Evolutionary conservation across 2,797 vertebrate genomes (phyloP).

Genomic region (Gobio occitaniae): DNA sequence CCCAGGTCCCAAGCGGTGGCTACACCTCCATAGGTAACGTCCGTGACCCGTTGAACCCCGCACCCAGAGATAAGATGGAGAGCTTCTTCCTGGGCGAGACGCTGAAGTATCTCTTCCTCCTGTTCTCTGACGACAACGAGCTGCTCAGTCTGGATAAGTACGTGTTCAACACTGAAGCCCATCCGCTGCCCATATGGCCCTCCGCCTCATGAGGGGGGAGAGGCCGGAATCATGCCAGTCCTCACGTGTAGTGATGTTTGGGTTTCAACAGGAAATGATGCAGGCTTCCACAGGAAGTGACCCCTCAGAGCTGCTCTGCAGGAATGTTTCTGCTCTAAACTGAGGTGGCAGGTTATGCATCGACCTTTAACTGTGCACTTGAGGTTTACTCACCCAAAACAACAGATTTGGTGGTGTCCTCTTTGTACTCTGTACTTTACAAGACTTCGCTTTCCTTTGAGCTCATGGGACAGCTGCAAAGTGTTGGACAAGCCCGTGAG

Average conservation of each 20-base stretch:
- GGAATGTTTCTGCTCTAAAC: slow-evolving; percentile 15
- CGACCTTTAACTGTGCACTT: slow-evolving; percentile 9
- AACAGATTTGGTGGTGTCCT: not conserved
- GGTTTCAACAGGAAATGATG: slow-evolving; percentile 8
- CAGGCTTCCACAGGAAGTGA: not conserved
- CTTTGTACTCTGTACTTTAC: not conserved
- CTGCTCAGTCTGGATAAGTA: slow-evolving; percentile 91
- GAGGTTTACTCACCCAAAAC: not conserved
- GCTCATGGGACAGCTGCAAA: not conserved
- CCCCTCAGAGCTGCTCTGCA: slow-evolving; percentile 19
- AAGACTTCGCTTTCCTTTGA: not conserved
- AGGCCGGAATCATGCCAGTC: not conserved
- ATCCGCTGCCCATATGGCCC: slow-evolving; percentile 92
- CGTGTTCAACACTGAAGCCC: slow-evolving; percentile 96
- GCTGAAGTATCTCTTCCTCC: slow-evolving; percentile 93
- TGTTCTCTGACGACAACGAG: slow-evolving; percentile 88
- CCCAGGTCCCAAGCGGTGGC: slow-evolving; percentile 88
- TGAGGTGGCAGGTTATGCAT: slow-evolving; percentile 5
- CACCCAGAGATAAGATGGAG: slow-evolving; percentile 97
- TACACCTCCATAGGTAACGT: slow-evolving; percentile 97
- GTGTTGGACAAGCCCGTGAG: slow-evolving; percentile 19
- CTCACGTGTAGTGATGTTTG: not conserved
- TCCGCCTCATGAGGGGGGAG: slow-evolving; percentile 74
- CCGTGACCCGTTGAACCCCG: slow-evolving; percentile 82
- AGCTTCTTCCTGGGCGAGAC: slow-evolving; percentile 98